Evolutionary conservation across 30 jellyfish, hydroid and myxozoan genomes (phyloP), one percentile per base, ranked within the genome.

Genomic region (Cassiopea xamachana): DNA sequence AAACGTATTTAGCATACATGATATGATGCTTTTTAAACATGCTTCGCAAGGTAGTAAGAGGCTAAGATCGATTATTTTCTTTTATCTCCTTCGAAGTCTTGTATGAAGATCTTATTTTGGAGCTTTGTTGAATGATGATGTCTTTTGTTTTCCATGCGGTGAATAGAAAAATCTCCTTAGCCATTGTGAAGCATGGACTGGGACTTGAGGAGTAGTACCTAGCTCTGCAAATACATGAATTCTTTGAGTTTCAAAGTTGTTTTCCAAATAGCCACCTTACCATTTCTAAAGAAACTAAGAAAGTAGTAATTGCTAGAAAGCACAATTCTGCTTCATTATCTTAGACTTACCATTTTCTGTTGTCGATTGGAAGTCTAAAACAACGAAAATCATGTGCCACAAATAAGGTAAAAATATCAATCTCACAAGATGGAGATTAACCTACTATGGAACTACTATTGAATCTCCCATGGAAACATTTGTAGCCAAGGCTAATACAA

Each of bases 281-380:
- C 86, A 15, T 60, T 82, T 48, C 87, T 61, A 75, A 76, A 87
- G 46, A 87, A 87, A 18, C 83, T 71, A 46, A 84, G 50, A 46
- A 77, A 73, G 72, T 87, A 76, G 55, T 87, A 83, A 62, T 76
- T 85, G 84, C 94, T 84, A 27, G 89, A 76, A 83, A 87, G 77
- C 43, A 84, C 89, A 69, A 75, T 85, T 46, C 76, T 73, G 27
- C 94, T 90, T 47, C 16, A 83, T 45, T 18, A 12, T 69, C 45
- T 84, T 60, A 45, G 51, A 16, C 70, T 83, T 83, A 27, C 91
- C 91, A 27, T 1, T 45, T 50, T 16, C 91, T 84, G 69, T 70
- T 83, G 69, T 83, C 91, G 50, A 83, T 27, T 17, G 70, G 47
- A 6, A 83, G 60, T 19, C 72, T 47, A 47, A 48, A 46, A 39